These are phyloP conservation scores for Bombyx huttoni DNA, from an alignment of 2,888 invertebrate species.

Conservation along the genomic window DNA sequence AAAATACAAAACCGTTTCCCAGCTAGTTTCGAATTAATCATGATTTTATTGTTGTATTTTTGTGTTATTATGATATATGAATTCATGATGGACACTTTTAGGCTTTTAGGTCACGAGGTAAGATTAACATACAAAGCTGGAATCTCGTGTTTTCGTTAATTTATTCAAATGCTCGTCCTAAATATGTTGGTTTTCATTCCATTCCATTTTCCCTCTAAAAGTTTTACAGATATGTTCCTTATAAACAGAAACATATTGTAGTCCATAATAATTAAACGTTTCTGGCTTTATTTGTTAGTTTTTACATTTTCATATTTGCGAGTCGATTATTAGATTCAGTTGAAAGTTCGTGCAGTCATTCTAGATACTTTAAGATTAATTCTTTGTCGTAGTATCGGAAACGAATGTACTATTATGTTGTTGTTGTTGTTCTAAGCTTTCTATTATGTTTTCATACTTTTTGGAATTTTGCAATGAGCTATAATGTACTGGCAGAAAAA, in stretches of 20 bases:
- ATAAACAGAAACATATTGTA: neutral
- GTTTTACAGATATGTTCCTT: neutral
- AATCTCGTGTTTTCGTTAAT: slow-evolving; percentile 5
- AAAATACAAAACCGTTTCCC: neutral
- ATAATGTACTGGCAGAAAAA: no score
- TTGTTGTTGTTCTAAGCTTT: no score
- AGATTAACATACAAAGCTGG: slow-evolving; percentile 8
- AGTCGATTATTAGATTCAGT: no score
- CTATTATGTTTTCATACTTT: no score
- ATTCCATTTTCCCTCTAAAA: neutral
- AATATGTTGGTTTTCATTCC: slow-evolving; percentile 2
- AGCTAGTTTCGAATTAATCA: neutral
- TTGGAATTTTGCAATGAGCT: no score
- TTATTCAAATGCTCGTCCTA: slow-evolving; percentile 6
- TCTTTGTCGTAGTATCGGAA: no score
- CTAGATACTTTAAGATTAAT: no score
- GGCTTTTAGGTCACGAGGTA: slow-evolving; percentile 33
- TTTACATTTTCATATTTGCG: no score
- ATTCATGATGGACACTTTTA: slow-evolving; percentile 26
- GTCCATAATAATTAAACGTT: no score
- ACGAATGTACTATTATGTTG: no score
- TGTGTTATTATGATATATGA: slow-evolving; percentile 4
- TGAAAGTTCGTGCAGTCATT: no score
- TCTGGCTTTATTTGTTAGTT: no score
- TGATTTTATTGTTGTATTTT: neutral